Evolutionary conservation across 2,888 invertebrate species (phyloP), one percentile per base, ranked within the genome.

Genomic region (Pammene fasciana): DNA sequence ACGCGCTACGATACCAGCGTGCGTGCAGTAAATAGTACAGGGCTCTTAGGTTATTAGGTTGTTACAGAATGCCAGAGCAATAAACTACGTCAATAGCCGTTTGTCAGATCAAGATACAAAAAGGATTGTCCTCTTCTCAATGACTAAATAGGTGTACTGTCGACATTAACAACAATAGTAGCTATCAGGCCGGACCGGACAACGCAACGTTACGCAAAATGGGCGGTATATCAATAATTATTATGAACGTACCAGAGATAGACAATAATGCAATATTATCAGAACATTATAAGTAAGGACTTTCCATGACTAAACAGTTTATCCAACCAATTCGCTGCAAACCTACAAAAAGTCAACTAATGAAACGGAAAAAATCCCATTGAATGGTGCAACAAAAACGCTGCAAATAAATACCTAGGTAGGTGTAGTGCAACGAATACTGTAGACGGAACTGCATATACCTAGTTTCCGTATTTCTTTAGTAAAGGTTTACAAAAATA

Each of bases 1-100:
- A 48, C 14, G 36, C 7, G 26, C 2, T 36, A 16, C 13, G 36
- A 36, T 11, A 50, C 43, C 16, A 18, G 18, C 67, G 46, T 48
- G 61, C 67, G 60, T 67, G 26, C 26, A 4, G 55, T 55, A 38
- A 26, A 48, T 67, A 67, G 61, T 55, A 54, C 13, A 67, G 67
- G 55, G 61, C 55, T 60, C 38, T 55, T 55, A 61, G 55, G 54
- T 55, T 61, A 67, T 67, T 61, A 61, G 43, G 13, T 34, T 16
- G 50, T 48, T 34, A 52, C 6, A 52, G 52, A 52, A 52, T 52
- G 18, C 52, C 66, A 50, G 41, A 50, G 43, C 38, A 57, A 57
- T 41, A 59, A 57, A 50, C 43, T 64, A 45, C 64, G 45, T 52
- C 59, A 52, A 67, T 61, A 61, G 61, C 18, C n/a, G 50, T 26